Evolutionary conservation across 2,113 vertebrate genomes (phyloP).

Genomic region (Xiphias gladius): DNA sequence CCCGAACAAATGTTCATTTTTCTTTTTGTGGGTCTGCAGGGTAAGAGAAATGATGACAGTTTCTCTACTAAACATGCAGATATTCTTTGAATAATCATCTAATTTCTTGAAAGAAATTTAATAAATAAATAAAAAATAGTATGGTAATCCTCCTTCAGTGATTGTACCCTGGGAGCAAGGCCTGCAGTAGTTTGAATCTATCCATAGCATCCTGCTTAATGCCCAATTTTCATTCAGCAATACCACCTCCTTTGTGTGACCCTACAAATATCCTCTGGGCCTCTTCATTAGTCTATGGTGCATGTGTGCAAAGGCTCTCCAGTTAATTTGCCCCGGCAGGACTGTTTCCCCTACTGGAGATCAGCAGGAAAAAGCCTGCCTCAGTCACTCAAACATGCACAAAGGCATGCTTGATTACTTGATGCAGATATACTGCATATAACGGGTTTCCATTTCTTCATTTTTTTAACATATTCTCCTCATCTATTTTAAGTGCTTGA

Average conservation of each 20-base stretch:
- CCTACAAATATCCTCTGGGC: constrained; percentile 87
- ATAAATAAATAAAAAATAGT: constrained; percentile 56
- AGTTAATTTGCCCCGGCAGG: constrained; percentile 83
- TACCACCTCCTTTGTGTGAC: constrained; percentile 83
- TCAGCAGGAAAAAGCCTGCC: constrained; percentile 57
- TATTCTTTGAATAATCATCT: constrained; percentile 79
- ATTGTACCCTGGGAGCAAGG: constrained; percentile 74
- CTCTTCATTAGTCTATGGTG: constrained; percentile 83
- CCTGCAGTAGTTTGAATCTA: constrained; percentile 78
- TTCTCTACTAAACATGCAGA: constrained; percentile 66
- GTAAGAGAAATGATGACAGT: constrained; percentile 69
- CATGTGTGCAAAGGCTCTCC: constrained; percentile 78
- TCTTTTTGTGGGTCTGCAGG: constrained; percentile 71
- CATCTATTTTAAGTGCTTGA: constrained; percentile 71
- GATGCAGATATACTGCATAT: constrained; percentile 50
- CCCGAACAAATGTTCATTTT: constrained; percentile 69
- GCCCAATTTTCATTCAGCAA: constrained; percentile 79
- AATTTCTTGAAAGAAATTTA: constrained; percentile 65
- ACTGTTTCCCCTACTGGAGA: constrained; percentile 73
- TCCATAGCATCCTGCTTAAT: constrained; percentile 80
- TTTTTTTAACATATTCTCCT: constrained; percentile 49
- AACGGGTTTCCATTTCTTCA: constrained; percentile 47
- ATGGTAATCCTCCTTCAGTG: constrained; percentile 59
- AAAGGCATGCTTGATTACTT: constrained; percentile 40
- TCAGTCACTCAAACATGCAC: constrained; percentile 63